Base-by-base conservation (phyloP, 2,888 invertebrate genomes). In the Phyllotreta striolata region DNA sequence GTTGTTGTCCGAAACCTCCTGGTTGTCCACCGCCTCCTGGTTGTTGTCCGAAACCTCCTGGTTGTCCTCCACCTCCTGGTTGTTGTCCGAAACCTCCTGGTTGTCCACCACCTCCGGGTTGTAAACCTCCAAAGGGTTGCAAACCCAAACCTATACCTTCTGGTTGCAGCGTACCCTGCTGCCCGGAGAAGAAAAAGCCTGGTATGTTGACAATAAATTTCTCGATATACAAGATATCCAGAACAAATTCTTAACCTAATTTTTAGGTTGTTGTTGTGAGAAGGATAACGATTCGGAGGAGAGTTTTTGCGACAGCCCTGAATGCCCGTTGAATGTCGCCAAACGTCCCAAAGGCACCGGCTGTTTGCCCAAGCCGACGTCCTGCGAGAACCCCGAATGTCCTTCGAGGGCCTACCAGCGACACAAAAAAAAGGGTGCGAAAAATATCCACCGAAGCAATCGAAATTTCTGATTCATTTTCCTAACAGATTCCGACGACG, bases 311-410 rank as follows among this genome's bases (percentile, higher is more conserved):
- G 60, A 49, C 2, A 24, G 35, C 37, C 67, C 67, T 10, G 66
- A 59, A 0, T 69, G 69, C 12, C 69, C 69, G 3, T 64, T 69
- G 8, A 49, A 49, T 14, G 35, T 34, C n/a, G 12, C 10, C 9
- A 49, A 49, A 44, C 44, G 24, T 24, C 24, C 44, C 7, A 44
- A 44, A 35, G n/a, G 39, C 14, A 10, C 8, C 10, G 14, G 35
- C 24, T 60, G 24, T 24, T 24, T 24, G 1, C 24, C 24, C 24
- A 24, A 24, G 4, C 24, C 24, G 24, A 1, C 1, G 24, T 24
- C 24, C 24, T 24, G 52, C 37, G 41, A 60, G 10, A 47, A 60
- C 55, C 35, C 54, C 12, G 38, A 44, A 13, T 61, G 55, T 46
- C 12, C 41, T 49, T 34, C 13, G 7, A 13, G 12, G 13, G 5